phyloP scores from a whole-genome alignment of 2,797 vertebrate genomes.

The Mastacembelus armatus region DNA sequence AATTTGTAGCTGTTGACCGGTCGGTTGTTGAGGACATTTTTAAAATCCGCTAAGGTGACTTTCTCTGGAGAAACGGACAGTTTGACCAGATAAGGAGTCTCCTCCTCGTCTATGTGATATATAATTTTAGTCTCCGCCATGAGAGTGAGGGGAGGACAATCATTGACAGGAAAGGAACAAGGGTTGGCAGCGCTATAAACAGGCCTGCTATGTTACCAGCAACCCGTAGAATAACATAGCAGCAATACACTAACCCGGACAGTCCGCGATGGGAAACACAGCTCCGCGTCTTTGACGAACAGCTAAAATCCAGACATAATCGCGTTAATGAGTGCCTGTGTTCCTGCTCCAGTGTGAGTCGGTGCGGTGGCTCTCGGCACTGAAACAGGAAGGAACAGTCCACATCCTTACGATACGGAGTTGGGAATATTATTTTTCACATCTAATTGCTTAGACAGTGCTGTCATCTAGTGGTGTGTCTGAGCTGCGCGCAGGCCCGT shows the following conservation, averaged over 20 bases:
- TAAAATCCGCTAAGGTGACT: slow-evolving; percentile 98
- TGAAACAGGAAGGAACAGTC: slow-evolving; percentile 89
- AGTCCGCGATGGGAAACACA: slow-evolving; percentile 59
- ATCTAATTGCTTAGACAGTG: slow-evolving; percentile 67
- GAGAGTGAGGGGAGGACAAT: slow-evolving; percentile 84
- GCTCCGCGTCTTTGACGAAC: slow-evolving; percentile 64
- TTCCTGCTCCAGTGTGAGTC: slow-evolving; percentile 79
- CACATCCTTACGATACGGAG: slow-evolving; percentile 83
- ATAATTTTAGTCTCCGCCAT: slow-evolving; percentile 99
- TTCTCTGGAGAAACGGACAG: slow-evolving; percentile 93
- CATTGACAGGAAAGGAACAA: slow-evolving; percentile 83
- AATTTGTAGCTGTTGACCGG: slow-evolving; percentile 97
- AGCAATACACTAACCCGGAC: slow-evolving; percentile 58
- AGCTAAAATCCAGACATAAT: slow-evolving; percentile 78
- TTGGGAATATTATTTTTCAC: slow-evolving; percentile 72
- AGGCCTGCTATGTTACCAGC: slow-evolving; percentile 76
- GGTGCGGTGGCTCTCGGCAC: slow-evolving; percentile 82
- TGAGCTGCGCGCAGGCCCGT: slow-evolving; percentile 19
- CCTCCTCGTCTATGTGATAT: slow-evolving; percentile 98
- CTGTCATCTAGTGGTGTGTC: slow-evolving; percentile 80
- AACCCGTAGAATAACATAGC: slow-evolving; percentile 73
- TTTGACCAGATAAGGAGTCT: slow-evolving; percentile 98
- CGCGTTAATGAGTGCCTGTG: slow-evolving; percentile 72
- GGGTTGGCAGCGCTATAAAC: slow-evolving; percentile 78
- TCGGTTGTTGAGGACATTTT: slow-evolving; percentile 97